These are phyloP conservation scores for Nilaparvata lugens DNA, from an alignment of 1,140 invertebrate genomes.

Conservation along the genomic window DNA sequence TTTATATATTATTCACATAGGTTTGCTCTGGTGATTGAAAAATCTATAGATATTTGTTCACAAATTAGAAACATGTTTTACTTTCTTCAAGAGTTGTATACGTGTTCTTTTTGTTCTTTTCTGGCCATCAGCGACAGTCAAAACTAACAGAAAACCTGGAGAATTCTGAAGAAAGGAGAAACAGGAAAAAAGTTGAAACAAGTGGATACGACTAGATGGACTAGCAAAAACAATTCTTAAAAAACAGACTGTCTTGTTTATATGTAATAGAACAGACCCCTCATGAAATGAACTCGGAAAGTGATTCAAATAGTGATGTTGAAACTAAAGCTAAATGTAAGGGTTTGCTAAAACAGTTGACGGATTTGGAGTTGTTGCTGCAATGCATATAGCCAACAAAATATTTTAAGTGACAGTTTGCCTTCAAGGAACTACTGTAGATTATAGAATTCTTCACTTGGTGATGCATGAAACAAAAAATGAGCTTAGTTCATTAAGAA, in stretches of 20 bases:
- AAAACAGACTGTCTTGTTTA: slow-evolving; percentile 1
- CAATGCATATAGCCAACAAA: not conserved
- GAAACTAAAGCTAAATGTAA: slow-evolving; percentile 4
- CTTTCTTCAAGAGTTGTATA: slow-evolving; percentile 1
- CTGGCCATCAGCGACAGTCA: not conserved
- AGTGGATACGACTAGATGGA: not conserved
- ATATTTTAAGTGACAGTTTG: slow-evolving; percentile 2
- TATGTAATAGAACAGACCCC: slow-evolving; percentile 1
- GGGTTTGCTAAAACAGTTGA: slow-evolving; percentile 7
- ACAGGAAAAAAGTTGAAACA: slow-evolving; percentile 1
- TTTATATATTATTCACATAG: slow-evolving; percentile 3
- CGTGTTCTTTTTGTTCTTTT: not conserved
- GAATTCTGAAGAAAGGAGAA: not conserved
- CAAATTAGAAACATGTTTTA: slow-evolving; percentile 6
- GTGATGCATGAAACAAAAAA: slow-evolving; percentile 1
- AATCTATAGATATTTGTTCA: slow-evolving; percentile 3
- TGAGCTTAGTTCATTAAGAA: not conserved
- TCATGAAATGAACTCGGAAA: not conserved
- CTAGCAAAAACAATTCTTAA: slow-evolving; percentile 1
- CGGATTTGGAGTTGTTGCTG: slow-evolving; percentile 3
- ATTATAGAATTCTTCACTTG: not conserved
- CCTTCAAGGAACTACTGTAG: slow-evolving; percentile 2
- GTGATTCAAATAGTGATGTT: not conserved
- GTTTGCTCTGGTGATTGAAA: slow-evolving; percentile 5
- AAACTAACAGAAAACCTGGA: slow-evolving; percentile 1